Percentiles rank a stretch among this genome's conserved stretches.
phyloP scores from a whole-genome alignment of 2,888 invertebrate genomes.

The Furcula furcula region DNA sequence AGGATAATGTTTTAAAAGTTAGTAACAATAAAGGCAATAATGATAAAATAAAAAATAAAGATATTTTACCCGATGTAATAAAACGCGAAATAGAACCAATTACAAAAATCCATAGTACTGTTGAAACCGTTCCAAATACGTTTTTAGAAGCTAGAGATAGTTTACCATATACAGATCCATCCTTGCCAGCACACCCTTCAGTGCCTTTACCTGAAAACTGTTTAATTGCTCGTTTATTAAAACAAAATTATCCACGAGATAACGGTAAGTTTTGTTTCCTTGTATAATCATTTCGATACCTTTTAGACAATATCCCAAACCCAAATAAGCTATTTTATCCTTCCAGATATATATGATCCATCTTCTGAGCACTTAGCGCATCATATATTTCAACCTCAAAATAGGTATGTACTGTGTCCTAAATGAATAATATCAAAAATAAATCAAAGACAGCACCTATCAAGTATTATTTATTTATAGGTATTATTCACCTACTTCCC shows the following conservation, averaged over 20 bases:
- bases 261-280: constrained; percentile 36
- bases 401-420: constrained; percentile 35
- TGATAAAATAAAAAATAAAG: constrained; percentile 2
- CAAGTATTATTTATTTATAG: constrained; percentile 6
- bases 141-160: constrained; percentile 20
- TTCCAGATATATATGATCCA: constrained; percentile 42
- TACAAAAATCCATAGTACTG: constrained; percentile 17
- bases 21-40: constrained; percentile 6
- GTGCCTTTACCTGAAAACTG: constrained; percentile 48
- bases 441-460: too few species aligned
- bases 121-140: constrained; percentile 22
- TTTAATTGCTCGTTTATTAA: constrained; percentile 52
- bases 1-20: constrained; percentile 12
- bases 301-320: too few species aligned
- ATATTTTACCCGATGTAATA: constrained; percentile 24
- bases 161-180: constrained; percentile 19
- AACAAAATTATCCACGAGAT: constrained; percentile 44
- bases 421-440: too few species aligned
- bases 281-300: background rate
- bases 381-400: constrained; percentile 19
- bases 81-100: constrained; percentile 42
- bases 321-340: too few species aligned
- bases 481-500: constrained; percentile 24
- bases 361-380: constrained; percentile 26
- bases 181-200: constrained; percentile 19